Conservation (phyloP, 2,888 invertebrate genomes). For the Pachymerium ferrugineum region DNA sequence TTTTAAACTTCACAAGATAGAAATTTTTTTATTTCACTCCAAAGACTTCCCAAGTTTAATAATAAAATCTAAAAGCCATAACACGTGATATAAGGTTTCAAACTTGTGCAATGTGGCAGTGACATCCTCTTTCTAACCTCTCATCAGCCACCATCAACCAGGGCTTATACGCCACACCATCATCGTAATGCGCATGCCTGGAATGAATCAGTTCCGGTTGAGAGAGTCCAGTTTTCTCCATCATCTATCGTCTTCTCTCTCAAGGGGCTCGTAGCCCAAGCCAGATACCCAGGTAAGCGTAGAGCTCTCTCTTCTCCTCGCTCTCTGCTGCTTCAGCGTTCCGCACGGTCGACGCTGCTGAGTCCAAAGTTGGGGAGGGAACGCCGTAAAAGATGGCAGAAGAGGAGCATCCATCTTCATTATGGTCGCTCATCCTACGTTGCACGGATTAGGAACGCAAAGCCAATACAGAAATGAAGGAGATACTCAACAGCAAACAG, state of each 20-base stretch:
- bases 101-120: conserved; percentile 1
- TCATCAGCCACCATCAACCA: conserved; percentile 24
- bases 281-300: conserved; percentile 27
- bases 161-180: conserved; percentile 22
- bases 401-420: conserved; percentile 23
- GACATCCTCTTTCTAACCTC: conserved; percentile 23
- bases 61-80: conserved; percentile 20
- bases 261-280: conserved; percentile 18
- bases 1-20: neutral
- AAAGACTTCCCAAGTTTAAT: neutral
- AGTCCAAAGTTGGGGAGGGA: conserved; percentile 17
- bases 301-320: neutral
- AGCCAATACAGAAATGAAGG: neutral
- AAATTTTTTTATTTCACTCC: neutral
- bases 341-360: conserved; percentile 20
- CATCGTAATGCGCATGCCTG: conserved; percentile 27
- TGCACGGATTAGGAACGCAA: neutral
- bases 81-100: conserved; percentile 23
- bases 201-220: conserved; percentile 27
- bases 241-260: conserved; percentile 25
- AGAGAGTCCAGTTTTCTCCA: conserved; percentile 24
- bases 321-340: conserved; percentile 27
- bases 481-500: conserved; percentile 15
- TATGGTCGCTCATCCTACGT: conserved; percentile 9
- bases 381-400: conserved; percentile 23